phyloP scores from a whole-genome alignment of 2,797 vertebrate species.

The Nasua narica region DNA sequence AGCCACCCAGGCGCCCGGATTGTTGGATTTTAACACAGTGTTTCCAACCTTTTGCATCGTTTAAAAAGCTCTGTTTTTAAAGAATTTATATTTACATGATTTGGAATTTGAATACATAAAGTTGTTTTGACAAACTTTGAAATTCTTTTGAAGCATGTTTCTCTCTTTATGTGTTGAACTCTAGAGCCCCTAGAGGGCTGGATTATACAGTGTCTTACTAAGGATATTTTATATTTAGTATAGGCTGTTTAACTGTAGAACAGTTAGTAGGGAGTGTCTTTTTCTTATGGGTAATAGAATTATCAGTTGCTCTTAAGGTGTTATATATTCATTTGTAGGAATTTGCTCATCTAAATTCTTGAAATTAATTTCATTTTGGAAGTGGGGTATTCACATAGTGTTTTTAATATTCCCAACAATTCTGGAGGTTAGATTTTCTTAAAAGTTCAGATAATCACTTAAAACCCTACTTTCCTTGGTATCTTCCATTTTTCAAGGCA shows the following conservation, averaged over 20 bases:
- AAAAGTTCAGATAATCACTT: background rate
- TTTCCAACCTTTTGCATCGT: background rate
- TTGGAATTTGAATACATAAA: background rate
- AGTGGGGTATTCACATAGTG: background rate
- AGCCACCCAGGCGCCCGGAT: too few relatives aligned
- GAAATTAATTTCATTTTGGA: background rate
- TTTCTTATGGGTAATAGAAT: background rate
- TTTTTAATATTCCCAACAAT: background rate
- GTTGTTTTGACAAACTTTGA: background rate
- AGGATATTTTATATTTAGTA: background rate
- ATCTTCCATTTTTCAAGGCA: slow-evolving; percentile 84
- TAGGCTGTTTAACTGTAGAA: background rate
- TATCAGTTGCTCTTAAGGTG: background rate
- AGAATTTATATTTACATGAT: background rate
- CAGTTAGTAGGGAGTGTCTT: background rate
- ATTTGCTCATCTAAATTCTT: background rate
- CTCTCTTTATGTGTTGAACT: background rate
- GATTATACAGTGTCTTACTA: background rate
- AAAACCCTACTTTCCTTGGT: background rate
- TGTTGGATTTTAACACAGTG: background rate
- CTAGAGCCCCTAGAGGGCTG: background rate
- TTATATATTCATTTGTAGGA: background rate
- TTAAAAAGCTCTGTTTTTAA: background rate
- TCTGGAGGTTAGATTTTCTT: background rate
- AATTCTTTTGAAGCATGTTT: background rate